Base-by-base conservation (phyloP, 2,797 vertebrate species). In the Heteromormyrus szaboi region DNA sequence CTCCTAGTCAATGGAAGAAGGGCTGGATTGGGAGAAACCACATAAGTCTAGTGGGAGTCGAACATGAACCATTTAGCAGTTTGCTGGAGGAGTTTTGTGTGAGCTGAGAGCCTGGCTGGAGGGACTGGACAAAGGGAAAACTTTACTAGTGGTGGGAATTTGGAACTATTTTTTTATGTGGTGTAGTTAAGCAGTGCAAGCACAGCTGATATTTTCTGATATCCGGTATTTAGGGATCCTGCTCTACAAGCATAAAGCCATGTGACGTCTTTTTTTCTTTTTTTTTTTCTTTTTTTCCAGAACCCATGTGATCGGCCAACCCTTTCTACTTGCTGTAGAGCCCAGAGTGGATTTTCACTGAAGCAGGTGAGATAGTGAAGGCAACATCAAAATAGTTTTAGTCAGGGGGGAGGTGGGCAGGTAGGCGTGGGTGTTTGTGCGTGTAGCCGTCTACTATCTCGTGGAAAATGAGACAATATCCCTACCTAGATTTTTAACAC, bases 291-390 rank as follows among this genome's bases (percentile, higher is more conserved):
- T 2, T 3, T 5, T 4, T 0, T 3, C 2, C 65, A 88, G 65
- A 53, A 33, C 87, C 11, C 68, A 88, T 88, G 65, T 81, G 87
- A 88, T 11, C 22, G 14, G 5, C n/a, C 48, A 79, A 4, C 87
- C 46, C 68, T 54, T 44, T 76, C n/a, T 33, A 11, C 46, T 9
- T 41, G 8, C 72, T 6, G 19, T 33, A 79, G 87, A 88, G 72
- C 72, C 48, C 48, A 79, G 48, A 50, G 72, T 41, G 68, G 87
- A 33, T 54, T 79, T 29, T 72, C 48, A 1, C 25, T 54, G 87
- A 48, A 88, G 29, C 72, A 79, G 87, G 87, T 88, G 87, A 88
- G 87, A 19, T 46, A 59, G 25, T 12, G n/a, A 29, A 62, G 56
- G 14, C 85, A 86, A 11, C 4, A 51, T 51, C 22, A 51, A 53